Evolutionary conservation across 2,797 vertebrate species (phyloP), one percentile per base, ranked within the genome.

Genomic region (Gallinago solitaria): DNA sequence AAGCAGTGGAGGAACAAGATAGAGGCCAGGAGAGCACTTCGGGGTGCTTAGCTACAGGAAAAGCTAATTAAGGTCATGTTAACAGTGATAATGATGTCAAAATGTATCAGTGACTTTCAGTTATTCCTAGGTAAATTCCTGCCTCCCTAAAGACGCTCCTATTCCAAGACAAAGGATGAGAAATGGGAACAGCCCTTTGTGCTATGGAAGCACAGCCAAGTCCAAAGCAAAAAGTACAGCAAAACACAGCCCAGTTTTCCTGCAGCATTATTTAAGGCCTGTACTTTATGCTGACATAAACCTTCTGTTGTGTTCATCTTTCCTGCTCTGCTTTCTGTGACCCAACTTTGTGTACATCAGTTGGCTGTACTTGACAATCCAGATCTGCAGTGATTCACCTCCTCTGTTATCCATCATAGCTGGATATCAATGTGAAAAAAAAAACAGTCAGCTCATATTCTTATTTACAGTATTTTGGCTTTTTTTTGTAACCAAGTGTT

Each of bases 281-380:
- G 74, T 54, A 39, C 64, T 90, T 91, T 63, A 48, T 2, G 30
- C 73, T 97, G 92, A 96, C 87, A 95, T 61, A 89, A 94, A 92
- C 92, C 95, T 96, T 75, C 91, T 95, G 96, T 32, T 90, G 32
- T 68, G 76, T 43, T 93, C 64, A 20, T 89, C 68, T 65, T 81
- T 68, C 47, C 57, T 69, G 61, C 68, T 91, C 47, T 0, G 1
- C 81, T 93, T 91, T 74, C 76, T 87, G 54, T 48, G 69, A 81
- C 68, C 57, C 17, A 8, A 7, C 33, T 69, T 75, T 27, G 64
- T 9, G 9, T 30, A 61, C 48, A 73, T 77, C 68, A 37, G 0
- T 23, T 87, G 75, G 51, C 88, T 83, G 30, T 57, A 50, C 50
- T 71, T 95, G 70, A 95, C 70, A 67, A 19, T 51, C 7, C 9